Evolutionary conservation across 2,113 vertebrate species (phyloP).

Genomic region (Atrichornis clamosus): DNA sequence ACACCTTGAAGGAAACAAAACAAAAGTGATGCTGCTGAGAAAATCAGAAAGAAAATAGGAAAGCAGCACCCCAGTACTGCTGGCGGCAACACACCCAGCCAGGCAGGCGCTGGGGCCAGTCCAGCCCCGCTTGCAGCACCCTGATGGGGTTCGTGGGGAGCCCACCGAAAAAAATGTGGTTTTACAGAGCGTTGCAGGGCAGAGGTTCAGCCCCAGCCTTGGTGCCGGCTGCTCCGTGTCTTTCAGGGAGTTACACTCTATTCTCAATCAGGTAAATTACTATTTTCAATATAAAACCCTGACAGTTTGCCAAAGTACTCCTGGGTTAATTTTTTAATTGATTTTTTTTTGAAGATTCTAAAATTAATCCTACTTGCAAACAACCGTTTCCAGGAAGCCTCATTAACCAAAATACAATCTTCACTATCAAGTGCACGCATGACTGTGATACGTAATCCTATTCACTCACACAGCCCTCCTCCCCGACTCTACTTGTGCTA

Average conservation of each 20-base stretch:
- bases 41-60: background rate
- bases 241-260: background rate
- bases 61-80: background rate
- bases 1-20: background rate
- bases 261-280: background rate
- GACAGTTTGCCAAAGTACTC: conserved; percentile 65
- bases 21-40: background rate
- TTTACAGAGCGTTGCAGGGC: background rate
- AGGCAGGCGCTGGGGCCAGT: background rate
- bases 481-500: background rate
- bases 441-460: background rate
- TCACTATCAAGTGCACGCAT: background rate
- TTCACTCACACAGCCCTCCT: conserved; percentile 2
- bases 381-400: conserved; percentile 73
- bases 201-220: background rate
- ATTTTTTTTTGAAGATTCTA: conserved; percentile 45
- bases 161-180: background rate
- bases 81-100: background rate
- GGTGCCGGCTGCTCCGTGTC: accelerated
- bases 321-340: conserved; percentile 19
- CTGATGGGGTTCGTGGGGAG: background rate
- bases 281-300: background rate
- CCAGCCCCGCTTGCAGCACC: background rate
- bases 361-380: conserved; percentile 72
- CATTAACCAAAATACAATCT: conserved; percentile 1